Percentiles rank a stretch among this genome's conserved stretches.
Conservation (phyloP, 2,888 invertebrate genomes). For the Cremastinae sp. region DNA sequence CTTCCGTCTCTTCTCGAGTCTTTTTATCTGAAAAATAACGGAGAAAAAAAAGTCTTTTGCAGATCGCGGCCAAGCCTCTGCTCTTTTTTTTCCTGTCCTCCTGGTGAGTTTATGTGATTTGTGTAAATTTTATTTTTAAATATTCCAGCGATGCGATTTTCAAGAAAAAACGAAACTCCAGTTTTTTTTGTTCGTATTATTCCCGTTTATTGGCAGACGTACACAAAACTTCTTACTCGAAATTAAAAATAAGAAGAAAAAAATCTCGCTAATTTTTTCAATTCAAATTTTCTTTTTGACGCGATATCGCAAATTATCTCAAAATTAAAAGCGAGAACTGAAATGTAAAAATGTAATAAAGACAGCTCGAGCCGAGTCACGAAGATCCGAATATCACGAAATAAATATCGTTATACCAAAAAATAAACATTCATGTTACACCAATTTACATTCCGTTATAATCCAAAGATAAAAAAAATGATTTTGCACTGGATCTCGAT, state of each 20-base stretch:
- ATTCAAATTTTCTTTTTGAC: too few species aligned
- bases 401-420: too few species aligned
- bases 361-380: constrained; percentile 2
- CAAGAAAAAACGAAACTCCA: too few species aligned
- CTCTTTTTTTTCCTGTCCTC: not conserved
- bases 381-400: constrained; percentile 1
- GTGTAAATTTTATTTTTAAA: too few species aligned
- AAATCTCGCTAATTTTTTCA: too few species aligned
- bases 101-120: not conserved
- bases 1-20: constrained; percentile 47
- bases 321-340: too few species aligned
- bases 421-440: not conserved
- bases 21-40: constrained; percentile 67
- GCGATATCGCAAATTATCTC: too few species aligned
- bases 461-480: not conserved
- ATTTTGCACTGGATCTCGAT: constrained; percentile 27
- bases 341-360: too few species aligned
- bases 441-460: constrained; percentile 26
- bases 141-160: too few species aligned
- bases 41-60: constrained; percentile 64
- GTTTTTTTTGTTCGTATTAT: not conserved
- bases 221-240: constrained; percentile 24
- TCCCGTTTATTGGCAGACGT: not conserved
- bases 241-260: not conserved
- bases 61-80: constrained; percentile 57